phyloP scores from a whole-genome alignment of 2,113 vertebrate genomes.

The Daboia siamensis region DNA sequence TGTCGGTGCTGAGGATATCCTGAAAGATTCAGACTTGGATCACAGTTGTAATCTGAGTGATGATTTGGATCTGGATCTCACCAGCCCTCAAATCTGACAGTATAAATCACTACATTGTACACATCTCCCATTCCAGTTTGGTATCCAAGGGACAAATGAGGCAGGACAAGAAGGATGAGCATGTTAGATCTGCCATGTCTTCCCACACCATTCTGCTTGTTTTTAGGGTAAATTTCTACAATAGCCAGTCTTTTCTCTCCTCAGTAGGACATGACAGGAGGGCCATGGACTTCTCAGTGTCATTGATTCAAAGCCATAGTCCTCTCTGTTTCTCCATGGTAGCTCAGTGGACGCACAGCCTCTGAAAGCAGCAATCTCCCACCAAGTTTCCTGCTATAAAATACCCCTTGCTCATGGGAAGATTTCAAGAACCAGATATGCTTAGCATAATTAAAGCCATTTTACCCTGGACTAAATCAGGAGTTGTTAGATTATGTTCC shows the following conservation, averaged over 20 bases:
- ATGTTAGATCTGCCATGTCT: no score
- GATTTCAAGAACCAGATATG: background rate
- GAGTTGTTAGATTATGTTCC: background rate
- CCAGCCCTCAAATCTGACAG: no score
- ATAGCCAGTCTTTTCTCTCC: no score
- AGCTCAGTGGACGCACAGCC: no score
- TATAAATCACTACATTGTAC: background rate
- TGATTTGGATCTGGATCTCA: background rate
- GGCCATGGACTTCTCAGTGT: background rate
- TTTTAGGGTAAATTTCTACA: background rate
- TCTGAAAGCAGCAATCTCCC: no score
- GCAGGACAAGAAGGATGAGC: background rate
- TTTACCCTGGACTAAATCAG: background rate
- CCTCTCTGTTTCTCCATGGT: background rate
- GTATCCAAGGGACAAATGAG: background rate
- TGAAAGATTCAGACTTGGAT: background rate
- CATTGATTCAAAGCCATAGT: background rate
- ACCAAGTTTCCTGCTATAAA: background rate
- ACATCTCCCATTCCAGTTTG: background rate
- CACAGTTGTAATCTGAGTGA: background rate
- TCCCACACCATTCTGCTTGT: background rate
- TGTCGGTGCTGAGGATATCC: background rate
- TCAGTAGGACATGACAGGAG: background rate
- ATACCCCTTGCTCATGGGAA: background rate
- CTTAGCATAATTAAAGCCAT: background rate